Base-by-base conservation (phyloP, 2,113 vertebrate genomes). In the Silurus asotus region DNA sequence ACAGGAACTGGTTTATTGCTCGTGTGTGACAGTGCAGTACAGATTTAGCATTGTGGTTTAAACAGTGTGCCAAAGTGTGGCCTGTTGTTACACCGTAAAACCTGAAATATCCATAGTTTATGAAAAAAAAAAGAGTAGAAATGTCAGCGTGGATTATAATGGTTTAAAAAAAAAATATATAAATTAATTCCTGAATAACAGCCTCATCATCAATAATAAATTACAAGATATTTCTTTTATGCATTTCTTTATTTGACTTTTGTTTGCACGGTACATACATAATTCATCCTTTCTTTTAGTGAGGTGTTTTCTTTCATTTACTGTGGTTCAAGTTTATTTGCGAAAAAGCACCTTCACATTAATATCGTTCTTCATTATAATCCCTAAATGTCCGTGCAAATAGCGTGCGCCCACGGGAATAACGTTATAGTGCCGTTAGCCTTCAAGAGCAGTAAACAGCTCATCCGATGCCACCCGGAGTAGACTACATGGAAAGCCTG, bases 401-500 rank as follows among this genome's bases (percentile, higher is more conserved):
- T 59, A 45, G 65, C 55, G 25, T 28, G 14, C 23, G 51, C 23
- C 19, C 23, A 48, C 11, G 15, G 19, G 17, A 20, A 67, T 25
- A 67, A 61, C 59, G 49, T 19, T 62, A 76, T 19, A 77, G 45
- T 69, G 20, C 8, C 48, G 45, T 23, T 17, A 48, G 15, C 64
- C 55, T 72, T 88, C 61, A 69, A 72, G 79, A 64, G 77, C 72
- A 83, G 45, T 23, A 58, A 82, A 53, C 37, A 72, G 48, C 70
- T 75, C 49, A 79, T 25, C 67, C 90, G 91, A 90, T 91, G 92
- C 92, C 91, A 92, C 14, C 48, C 69, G 87, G 88, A 69, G 90
- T 88, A 84, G 59, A 88, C 90, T 82, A 85, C 5, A 25, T 62
- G 89, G 94, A 92, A 87, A 74, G 88, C 95, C 89, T 77, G 86